Evolutionary conservation across 1,140 invertebrate genomes (phyloP), one percentile per base, ranked within the genome.

Genomic region (Drosophila pseudoobscura): DNA sequence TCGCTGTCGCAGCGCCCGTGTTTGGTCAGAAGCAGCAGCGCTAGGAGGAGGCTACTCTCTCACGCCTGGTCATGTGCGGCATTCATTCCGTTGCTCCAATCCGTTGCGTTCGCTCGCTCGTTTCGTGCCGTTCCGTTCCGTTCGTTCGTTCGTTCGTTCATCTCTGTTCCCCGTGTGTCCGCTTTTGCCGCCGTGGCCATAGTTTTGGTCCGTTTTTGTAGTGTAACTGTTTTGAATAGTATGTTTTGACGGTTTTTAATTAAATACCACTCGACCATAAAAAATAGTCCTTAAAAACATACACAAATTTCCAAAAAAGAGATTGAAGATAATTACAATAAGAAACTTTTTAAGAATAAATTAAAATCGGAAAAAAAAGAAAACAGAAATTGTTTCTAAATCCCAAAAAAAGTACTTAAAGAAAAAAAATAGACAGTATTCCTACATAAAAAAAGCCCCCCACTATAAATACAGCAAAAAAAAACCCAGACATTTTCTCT

Each of bases 51-150:
- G 71, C 54, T 49, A 55, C 71, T 75, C 73, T 68, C 65, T 64
- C 39, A 59, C 49, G 62, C 29, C 51, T 80, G 82, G 62, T 73
- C 80, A 80, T 75, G 72, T 75, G 60, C 49, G 43, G 70, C 63
- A 56, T 39, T 63, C 31, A 35, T 35, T 35, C 31, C 31, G 31
- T 35, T 35, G 31, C 31, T 35, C 31, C 31, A 35, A 35, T 35
- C 31, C 31, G 78, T 87, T 85, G 75, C 87, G 82, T 85, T 83
- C 82, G 83, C 65, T 82, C 78, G 69, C 75, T 87, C 69, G 75
- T 72, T 85, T 26, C 24, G 24, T 26, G 24, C 87, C 82, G 82
- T 77, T 74, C 54, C 82, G 82, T 87, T 83, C 73, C 79, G 65
- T 83, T 77, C 71, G 63, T 78, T 41, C 66, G 24, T 20, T 20